These are phyloP conservation scores for Oriolus oriolus DNA, from an alignment of 2,113 vertebrate species.

Conservation along the genomic window DNA sequence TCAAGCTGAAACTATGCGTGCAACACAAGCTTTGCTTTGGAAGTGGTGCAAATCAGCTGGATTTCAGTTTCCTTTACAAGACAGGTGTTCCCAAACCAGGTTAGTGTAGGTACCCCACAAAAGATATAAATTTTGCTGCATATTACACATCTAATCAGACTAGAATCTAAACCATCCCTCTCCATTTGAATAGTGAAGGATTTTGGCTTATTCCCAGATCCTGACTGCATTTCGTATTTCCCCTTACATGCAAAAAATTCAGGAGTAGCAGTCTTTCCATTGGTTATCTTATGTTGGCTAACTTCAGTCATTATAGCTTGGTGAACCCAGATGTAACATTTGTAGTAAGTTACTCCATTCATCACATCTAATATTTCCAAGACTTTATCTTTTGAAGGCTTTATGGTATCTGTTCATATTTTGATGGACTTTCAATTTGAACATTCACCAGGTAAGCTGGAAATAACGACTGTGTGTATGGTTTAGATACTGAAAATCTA, in stretches of 20 bases:
- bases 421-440: neutral
- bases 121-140: neutral
- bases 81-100: neutral
- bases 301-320: neutral
- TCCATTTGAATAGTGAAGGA: neutral
- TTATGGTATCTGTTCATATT: neutral
- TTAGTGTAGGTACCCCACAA: neutral
- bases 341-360: neutral
- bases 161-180: neutral
- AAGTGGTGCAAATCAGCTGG: neutral
- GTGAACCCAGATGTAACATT: neutral
- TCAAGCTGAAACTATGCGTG: neutral
- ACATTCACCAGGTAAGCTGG: neutral
- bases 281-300: neutral
- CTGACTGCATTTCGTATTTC: neutral
- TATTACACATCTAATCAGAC: neutral
- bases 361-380: neutral
- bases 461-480: neutral
- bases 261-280: neutral
- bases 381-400: neutral
- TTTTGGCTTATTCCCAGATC: neutral
- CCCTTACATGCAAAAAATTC: neutral
- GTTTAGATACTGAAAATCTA: neutral
- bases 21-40: neutral
- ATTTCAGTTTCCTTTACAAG: neutral